A percentile compares a stretch with the other conserved stretches of the same genome.
phyloP scores from a whole-genome alignment of 2,888 invertebrate genomes.

The Euplagia quadripunctaria region DNA sequence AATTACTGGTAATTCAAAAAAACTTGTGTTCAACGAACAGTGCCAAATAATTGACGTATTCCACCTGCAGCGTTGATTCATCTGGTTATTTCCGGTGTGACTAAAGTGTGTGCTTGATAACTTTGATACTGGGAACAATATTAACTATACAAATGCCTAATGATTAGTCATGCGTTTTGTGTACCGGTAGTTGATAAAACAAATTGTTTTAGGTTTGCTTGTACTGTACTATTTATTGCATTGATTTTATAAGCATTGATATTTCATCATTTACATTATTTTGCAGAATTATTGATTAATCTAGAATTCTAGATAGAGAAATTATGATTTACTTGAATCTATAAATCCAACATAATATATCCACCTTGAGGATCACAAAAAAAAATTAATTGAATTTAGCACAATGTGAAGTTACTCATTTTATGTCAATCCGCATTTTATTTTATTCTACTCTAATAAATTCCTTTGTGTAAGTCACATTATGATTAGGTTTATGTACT shows the following conservation, averaged over 20 bases:
- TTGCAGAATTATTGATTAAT: background rate
- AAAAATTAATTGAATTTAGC: background rate
- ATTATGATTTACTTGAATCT: background rate
- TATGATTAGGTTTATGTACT: conserved; percentile 3
- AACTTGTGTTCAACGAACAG: background rate
- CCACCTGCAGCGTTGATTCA: conserved; percentile 57
- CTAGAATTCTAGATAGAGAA: background rate
- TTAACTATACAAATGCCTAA: conserved; percentile 55
- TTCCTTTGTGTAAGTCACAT: background rate
- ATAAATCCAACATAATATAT: no score
- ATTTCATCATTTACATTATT: background rate
- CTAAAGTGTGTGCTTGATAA: conserved; percentile 61
- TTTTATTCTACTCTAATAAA: conserved; percentile 1
- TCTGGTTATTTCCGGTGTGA: conserved; percentile 57
- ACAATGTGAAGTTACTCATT: background rate
- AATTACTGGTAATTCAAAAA: background rate
- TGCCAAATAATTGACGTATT: conserved; percentile 7
- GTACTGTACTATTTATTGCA: conserved; percentile 10
- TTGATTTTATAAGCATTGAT: conserved; percentile 4
- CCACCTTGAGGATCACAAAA: background rate
- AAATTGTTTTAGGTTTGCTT: conserved; percentile 19
- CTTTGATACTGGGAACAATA: conserved; percentile 46
- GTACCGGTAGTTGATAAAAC: conserved; percentile 30
- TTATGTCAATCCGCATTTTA: background rate
- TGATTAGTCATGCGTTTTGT: conserved; percentile 48